phyloP scores from a whole-genome alignment of 2,888 invertebrate genomes.

The Agrochola lota region DNA sequence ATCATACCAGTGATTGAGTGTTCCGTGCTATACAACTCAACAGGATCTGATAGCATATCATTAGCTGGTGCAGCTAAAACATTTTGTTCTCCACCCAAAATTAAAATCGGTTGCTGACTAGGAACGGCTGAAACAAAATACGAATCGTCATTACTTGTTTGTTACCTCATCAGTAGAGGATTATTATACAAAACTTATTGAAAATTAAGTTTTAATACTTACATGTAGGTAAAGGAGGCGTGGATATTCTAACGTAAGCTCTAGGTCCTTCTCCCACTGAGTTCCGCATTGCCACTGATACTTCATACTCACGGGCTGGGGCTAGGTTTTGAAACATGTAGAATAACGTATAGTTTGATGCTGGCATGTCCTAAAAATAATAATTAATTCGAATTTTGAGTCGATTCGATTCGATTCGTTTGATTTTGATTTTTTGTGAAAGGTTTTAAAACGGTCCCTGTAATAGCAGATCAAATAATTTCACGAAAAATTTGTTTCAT shows the following conservation, averaged over 20 bases:
- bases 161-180: neutral
- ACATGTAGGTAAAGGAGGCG: slow-evolving; percentile 92
- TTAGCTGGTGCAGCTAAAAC: slow-evolving; percentile 92
- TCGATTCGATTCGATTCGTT: too few species aligned
- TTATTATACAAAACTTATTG: neutral
- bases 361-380: slow-evolving; percentile 92
- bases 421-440: too few species aligned
- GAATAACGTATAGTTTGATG: slow-evolving; percentile 92
- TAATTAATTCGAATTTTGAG: neutral
- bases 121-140: slow-evolving; percentile 90
- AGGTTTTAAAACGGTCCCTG: neutral
- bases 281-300: slow-evolving; percentile 95
- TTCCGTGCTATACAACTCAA: slow-evolving; percentile 91
- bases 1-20: slow-evolving; percentile 84
- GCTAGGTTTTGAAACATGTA: slow-evolving; percentile 94
- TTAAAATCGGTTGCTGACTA: slow-evolving; percentile 92
- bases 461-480: neutral
- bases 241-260: slow-evolving; percentile 91
- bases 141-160: neutral
- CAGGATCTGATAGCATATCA: slow-evolving; percentile 92
- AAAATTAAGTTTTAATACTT: slow-evolving; percentile 67
- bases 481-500: neutral
- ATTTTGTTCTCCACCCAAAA: slow-evolving; percentile 92
- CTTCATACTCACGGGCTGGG: slow-evolving; percentile 93
- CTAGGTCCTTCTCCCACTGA: slow-evolving; percentile 95